These are phyloP conservation scores for Calephelis nemesis DNA, from an alignment of 1,140 invertebrate genomes.

Conservation along the genomic window DNA sequence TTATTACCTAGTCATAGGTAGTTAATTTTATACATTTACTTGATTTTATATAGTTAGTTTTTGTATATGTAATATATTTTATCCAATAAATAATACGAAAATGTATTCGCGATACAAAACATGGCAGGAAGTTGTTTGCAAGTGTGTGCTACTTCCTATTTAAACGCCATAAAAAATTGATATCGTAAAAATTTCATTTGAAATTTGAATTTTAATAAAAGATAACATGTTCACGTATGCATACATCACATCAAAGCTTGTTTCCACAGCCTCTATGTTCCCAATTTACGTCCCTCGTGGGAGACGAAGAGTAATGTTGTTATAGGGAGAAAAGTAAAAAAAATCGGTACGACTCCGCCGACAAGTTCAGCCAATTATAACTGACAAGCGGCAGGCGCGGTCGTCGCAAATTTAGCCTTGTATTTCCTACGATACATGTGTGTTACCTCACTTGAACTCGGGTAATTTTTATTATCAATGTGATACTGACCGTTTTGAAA, in stretches of 20 bases:
- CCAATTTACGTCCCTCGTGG: conserved; percentile 72
- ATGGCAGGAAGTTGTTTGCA: too few relatives aligned
- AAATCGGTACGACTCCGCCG: conserved; percentile 62
- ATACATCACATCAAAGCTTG: conserved; percentile 71
- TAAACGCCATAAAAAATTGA: conserved; percentile 2
- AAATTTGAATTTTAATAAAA: conserved; percentile 74
- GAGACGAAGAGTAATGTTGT: conserved; percentile 76
- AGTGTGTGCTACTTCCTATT: background rate
- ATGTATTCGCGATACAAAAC: background rate
- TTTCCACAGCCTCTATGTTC: conserved; percentile 63
- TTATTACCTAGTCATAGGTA: too few relatives aligned
- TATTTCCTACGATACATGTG: conserved; percentile 26
- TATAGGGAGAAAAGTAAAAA: conserved; percentile 64
- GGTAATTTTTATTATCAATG: conserved; percentile 16
- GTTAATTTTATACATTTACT: too few relatives aligned
- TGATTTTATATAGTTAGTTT: too few relatives aligned
- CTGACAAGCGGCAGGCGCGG: conserved; percentile 54
- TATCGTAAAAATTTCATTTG: conserved; percentile 40
- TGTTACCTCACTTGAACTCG: background rate
- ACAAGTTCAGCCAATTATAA: conserved; percentile 80
- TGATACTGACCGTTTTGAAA: background rate
- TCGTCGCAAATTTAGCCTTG: conserved; percentile 37
- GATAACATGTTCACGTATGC: conserved; percentile 65
- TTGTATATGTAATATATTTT: too few relatives aligned
- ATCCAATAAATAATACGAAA: too few relatives aligned